A percentile compares a stretch with the other conserved stretches of the same genome.
These are phyloP conservation scores for Liolophura sinensis DNA, from an alignment of 1,140 invertebrate genomes.

Conservation along the genomic window DNA sequence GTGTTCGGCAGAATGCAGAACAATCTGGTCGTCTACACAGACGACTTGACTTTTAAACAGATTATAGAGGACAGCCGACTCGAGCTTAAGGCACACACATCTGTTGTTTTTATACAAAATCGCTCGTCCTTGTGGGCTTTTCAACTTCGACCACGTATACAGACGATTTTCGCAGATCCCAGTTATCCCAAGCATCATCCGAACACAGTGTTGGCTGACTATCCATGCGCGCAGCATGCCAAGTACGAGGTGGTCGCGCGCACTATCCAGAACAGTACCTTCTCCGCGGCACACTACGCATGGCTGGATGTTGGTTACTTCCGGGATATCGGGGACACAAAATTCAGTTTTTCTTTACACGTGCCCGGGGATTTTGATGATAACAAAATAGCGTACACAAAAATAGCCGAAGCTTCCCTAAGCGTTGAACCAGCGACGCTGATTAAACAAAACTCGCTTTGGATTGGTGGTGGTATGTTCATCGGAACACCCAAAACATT, in stretches of 20 bases:
- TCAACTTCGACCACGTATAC: conserved; percentile 7
- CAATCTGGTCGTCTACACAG: no score
- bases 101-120: conserved; percentile 6
- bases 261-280: conserved; percentile 4
- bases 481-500: no score
- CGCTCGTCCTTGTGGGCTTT: conserved; percentile 7
- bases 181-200: conserved; percentile 4
- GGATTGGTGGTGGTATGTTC: no score
- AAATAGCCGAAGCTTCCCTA: no score
- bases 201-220: conserved; percentile 7
- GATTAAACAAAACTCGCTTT: no score
- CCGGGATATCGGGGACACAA: conserved; percentile 10
- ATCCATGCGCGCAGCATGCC: conserved; percentile 9
- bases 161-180: conserved; percentile 11
- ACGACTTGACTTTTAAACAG: no score
- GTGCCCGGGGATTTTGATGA: conserved; percentile 17
- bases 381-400: conserved; percentile 16
- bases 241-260: conserved; percentile 13
- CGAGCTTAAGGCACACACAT: neutral
- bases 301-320: conserved; percentile 18
- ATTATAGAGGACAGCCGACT: neutral
- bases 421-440: no score
- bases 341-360: no score
- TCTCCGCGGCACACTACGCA: conserved; percentile 9
- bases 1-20: no score